A percentile compares a stretch with the other conserved stretches of the same genome.
Conservation (phyloP, 2,113 vertebrate genomes). For the Proteles cristata region DNA sequence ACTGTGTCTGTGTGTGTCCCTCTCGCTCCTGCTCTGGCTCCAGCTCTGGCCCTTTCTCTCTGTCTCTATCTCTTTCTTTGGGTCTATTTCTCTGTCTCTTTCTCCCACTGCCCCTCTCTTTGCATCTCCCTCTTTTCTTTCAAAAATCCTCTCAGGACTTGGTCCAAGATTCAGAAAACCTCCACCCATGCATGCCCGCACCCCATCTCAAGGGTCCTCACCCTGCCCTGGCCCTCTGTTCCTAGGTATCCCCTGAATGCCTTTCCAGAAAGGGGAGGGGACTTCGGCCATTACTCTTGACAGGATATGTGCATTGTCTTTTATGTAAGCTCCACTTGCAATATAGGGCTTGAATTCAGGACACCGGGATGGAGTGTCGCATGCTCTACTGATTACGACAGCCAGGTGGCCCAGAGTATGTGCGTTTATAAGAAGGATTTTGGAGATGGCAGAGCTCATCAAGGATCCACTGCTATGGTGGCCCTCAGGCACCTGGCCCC, state of each 20-base stretch:
- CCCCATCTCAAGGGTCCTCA: neutral
- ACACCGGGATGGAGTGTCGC: neutral
- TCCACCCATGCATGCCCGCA: neutral
- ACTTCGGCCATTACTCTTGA: neutral
- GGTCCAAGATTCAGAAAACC: neutral
- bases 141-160: neutral
- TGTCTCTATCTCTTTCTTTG: fast-evolving
- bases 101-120: neutral
- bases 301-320: neutral
- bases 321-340: neutral
- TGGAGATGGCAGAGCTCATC: neutral
- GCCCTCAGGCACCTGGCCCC: neutral
- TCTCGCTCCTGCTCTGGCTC: neutral
- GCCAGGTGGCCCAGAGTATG: neutral
- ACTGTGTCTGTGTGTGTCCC: neutral
- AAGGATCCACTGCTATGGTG: neutral
- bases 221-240: neutral
- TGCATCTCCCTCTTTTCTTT: fast-evolving
- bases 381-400: neutral
- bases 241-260: neutral
- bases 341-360: neutral
- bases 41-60: fast-evolving
- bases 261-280: neutral
- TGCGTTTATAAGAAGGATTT: neutral
- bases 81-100: neutral